Base-by-base conservation (phyloP, 2,113 vertebrate genomes). In the Regulus satrapa region DNA sequence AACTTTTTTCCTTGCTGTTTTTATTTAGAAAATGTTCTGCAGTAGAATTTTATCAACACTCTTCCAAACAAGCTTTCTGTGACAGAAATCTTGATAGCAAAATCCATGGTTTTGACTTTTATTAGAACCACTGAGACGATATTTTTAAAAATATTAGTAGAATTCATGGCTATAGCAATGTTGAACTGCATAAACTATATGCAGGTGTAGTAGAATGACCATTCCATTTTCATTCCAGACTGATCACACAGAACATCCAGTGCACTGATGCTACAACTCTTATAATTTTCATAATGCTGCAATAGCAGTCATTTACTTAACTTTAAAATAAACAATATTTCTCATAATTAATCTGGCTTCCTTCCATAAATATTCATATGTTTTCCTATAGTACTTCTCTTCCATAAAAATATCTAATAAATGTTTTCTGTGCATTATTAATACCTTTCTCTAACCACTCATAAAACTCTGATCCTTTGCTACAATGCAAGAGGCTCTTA, bases 381-480 rank as follows among this genome's bases (percentile, higher is more conserved):
- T 76, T 94, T 92, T 97, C 82, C 95, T 96, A 97, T 96, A 97
- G 88, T 95, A 96, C 91, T 95, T 95, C 95, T 97, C 81, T 97
- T 96, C 93, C 98, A 98, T 97, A 98, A 98, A 98, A 98, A 98
- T 98, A 98, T 97, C 96, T 97, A 97, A 96, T 98, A 98, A 98
- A 98, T 90, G 93, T 97, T 96, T 96, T 96, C 96, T 98, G 97
- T 98, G 97, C 97, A 98, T 98, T 97, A 98, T 97, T 97, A 97
- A 97, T 97, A 97, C 80, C 89, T 96, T 94, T 97, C 94, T 95
- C 89, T 96, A 97, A 96, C 94, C 92, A 81, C 93, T 97, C 94
- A 97, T 97, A 95, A 97, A 97, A 94, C 96, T 96, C 96, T 96
- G 95, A 98, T 97, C 95, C 95, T 97, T 97, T 84, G 81, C 91